Conservation (phyloP, 1,140 invertebrate genomes). For the Pectinophora gossypiella region DNA sequence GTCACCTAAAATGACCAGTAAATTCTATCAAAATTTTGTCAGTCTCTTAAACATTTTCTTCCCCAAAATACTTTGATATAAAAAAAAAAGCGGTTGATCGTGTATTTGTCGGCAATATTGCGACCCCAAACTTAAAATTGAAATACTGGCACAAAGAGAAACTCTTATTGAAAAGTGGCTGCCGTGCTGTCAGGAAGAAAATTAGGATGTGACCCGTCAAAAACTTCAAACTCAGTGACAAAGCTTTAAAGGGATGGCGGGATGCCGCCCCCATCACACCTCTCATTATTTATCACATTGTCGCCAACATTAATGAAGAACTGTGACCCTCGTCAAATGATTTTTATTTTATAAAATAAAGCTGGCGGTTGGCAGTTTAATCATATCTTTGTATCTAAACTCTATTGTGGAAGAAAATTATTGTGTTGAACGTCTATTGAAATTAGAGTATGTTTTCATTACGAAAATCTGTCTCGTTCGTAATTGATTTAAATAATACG, state of each 20-base stretch:
- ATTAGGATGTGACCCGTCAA: constrained; percentile 69
- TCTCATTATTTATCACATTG: constrained; percentile 74
- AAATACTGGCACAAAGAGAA: constrained; percentile 47
- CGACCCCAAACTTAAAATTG: constrained; percentile 45
- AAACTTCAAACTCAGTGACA: constrained; percentile 64
- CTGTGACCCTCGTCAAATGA: constrained; percentile 70
- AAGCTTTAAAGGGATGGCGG: constrained; percentile 12
- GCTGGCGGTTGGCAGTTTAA: constrained; percentile 67
- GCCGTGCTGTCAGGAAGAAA: constrained; percentile 51
- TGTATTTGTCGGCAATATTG: too few species aligned
- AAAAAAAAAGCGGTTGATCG: too few species aligned
- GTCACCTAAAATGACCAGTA: too few species aligned
- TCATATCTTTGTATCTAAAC: constrained; percentile 57
- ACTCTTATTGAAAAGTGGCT: constrained; percentile 53
- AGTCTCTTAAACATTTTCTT: too few species aligned
- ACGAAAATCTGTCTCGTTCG: too few species aligned
- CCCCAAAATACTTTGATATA: too few species aligned
- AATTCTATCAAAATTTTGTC: too few species aligned
- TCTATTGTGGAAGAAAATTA: not conserved
- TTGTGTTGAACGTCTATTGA: too few species aligned
- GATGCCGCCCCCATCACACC: constrained; percentile 61
- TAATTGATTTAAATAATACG: too few species aligned
- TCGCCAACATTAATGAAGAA: constrained; percentile 69
- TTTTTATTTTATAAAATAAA: constrained; percentile 72
- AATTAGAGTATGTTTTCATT: too few species aligned